phyloP scores from a whole-genome alignment of 2,888 invertebrate genomes.

The Hypsopygia costalis region DNA sequence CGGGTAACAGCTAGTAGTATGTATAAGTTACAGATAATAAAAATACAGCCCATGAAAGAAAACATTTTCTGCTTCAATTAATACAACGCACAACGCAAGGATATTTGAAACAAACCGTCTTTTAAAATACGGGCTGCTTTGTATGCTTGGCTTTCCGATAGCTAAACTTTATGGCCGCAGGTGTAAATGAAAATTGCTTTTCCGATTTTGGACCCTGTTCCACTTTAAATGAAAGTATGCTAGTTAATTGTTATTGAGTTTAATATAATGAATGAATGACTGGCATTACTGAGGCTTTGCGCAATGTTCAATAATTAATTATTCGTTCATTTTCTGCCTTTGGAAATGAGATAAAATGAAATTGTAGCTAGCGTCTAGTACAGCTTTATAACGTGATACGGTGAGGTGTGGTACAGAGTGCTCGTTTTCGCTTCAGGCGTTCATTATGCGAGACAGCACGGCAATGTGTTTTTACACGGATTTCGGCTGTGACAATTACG shows the following conservation, averaged over 20 bases:
- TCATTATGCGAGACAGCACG: constrained; percentile 26
- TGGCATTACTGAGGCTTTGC: neutral
- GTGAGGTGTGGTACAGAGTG: constrained; percentile 6
- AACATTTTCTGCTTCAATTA: neutral
- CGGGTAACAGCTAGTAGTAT: no score
- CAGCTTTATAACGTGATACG: neutral
- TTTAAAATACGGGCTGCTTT: constrained; percentile 1
- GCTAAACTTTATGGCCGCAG: constrained; percentile 6
- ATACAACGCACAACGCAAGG: neutral
- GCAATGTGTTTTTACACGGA: constrained; percentile 32
- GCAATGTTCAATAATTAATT: constrained; percentile 5
- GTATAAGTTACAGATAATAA: no score
- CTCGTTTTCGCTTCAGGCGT: constrained; percentile 25
- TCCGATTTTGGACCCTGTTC: neutral
- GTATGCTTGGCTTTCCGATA: constrained; percentile 1
- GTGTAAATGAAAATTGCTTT: constrained; percentile 7
- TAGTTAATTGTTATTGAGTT: neutral
- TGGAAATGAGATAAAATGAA: constrained; percentile 12
- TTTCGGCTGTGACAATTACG: constrained; percentile 33
- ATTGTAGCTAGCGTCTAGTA: constrained; percentile 6
- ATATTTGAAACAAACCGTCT: constrained; percentile 1
- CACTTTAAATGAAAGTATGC: neutral
- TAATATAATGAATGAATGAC: neutral
- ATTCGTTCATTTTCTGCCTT: constrained; percentile 3
- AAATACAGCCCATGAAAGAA: no score